Base-by-base conservation (phyloP, 1,140 invertebrate species). In the Drosophila kohkoa region DNA sequence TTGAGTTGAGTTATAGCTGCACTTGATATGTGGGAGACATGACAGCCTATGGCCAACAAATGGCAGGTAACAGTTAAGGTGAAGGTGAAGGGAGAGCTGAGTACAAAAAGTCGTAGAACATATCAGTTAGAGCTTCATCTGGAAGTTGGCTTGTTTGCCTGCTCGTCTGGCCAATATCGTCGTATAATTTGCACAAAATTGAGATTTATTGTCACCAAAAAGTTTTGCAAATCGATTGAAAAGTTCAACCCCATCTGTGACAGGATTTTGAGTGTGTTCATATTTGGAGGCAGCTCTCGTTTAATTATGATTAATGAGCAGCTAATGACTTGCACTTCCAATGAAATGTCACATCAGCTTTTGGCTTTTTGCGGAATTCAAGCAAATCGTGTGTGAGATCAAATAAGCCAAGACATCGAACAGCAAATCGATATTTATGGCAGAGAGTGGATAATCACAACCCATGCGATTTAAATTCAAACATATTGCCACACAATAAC, bases 141-240 rank as follows among this genome's bases (percentile, higher is more conserved):
- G 43, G 15, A 38, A 63, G 49, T 75, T 75, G 59, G 35, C 35
- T 38, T 43, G 13, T 45, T 58, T 20, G 49, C 15, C 38, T 62
- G 70, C 20, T 30, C 15, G 11, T 63, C 49, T 86, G 81, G 76
- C 76, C 82, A 82, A 25, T 88, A 87, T 88, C 82, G 85, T 89
- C 85, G 83, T 68, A 81, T 88, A 88, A 88, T 88, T 89, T 88
- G 81, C 71, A 67, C 67, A 75, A 89, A 88, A 88, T 88, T 88
- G 81, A 88, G 85, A 88, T 88, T 88, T 88, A 88, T 89, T 72
- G 77, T 66, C 60, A 8, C 38, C 75, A 79, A 72, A 70, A 88
- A 88, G 62, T 75, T 67, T 67, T 43, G n/a, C 46, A 57, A 58
- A 83, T 72, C 73, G 58, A 66, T 71, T 41, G 70, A 71, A 43